Conservation (phyloP, 2,888 invertebrate species). For the Drosophila quinaria region DNA sequence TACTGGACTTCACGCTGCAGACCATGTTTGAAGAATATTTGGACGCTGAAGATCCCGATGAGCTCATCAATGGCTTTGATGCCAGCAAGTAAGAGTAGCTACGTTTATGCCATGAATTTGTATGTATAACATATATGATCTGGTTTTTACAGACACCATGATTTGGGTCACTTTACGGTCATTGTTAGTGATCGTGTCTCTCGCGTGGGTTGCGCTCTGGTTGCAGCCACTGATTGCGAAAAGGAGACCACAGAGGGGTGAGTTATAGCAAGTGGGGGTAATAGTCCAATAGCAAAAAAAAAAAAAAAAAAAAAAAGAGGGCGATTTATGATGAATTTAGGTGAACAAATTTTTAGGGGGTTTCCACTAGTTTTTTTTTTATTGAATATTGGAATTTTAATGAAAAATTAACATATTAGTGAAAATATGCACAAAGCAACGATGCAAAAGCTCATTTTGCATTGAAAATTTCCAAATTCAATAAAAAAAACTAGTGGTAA, state of each 20-base stretch:
- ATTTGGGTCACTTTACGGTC: conserved; percentile 40
- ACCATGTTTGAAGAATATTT: conserved; percentile 45
- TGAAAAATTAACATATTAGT: no score
- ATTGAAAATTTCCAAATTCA: no score
- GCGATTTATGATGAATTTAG: no score
- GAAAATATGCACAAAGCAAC: no score
- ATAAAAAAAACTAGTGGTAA: no score
- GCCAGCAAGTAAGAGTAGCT: conserved; percentile 28
- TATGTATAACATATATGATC: no score
- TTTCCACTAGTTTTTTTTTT: no score
- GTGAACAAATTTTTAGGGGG: no score
- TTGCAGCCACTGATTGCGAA: conserved; percentile 35
- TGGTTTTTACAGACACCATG: conserved; percentile 12
- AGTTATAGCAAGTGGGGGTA: background rate
- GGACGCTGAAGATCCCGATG: conserved; percentile 11
- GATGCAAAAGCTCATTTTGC: no score
- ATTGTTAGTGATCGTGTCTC: conserved; percentile 63
- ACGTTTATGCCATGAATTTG: background rate
- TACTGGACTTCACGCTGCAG: conserved; percentile 23
- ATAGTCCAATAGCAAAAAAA: no score
- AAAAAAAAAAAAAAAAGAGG: no score
- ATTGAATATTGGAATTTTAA: no score
- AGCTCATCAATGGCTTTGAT: conserved; percentile 13
- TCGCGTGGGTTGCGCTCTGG: conserved; percentile 63
- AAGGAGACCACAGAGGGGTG: conserved; percentile 1